Evolutionary conservation across 2,113 vertebrate species (phyloP).

Genomic region (Marmota monax): DNA sequence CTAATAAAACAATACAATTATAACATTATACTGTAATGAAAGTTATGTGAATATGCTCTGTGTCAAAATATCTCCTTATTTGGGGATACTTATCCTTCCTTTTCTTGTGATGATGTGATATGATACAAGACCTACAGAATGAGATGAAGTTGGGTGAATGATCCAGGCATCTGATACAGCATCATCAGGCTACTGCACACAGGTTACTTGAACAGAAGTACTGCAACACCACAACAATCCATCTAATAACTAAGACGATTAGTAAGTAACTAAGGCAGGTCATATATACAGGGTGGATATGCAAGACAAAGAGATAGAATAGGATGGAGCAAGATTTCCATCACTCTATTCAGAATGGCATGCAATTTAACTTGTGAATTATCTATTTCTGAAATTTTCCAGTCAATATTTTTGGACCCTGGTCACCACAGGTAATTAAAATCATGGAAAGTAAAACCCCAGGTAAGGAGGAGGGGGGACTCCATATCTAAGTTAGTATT

Average conservation of each 20-base stretch:
- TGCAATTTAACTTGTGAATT: not conserved
- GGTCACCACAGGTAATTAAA: no score
- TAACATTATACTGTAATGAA: not conserved
- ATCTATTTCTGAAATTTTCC: not conserved
- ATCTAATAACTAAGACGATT: not conserved
- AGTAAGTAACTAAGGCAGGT: no score
- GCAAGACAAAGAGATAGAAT: not conserved
- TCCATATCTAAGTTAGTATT: not conserved
- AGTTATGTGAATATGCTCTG: not conserved
- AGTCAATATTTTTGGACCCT: not conserved
- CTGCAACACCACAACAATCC: no score
- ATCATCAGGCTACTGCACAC: not conserved
- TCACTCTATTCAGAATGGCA: not conserved
- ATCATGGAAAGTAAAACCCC: not conserved
- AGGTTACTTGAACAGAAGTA: not conserved
- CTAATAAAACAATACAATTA: not conserved
- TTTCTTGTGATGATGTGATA: not conserved
- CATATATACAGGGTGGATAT: no score
- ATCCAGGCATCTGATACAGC: no score
- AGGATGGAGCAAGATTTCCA: not conserved
- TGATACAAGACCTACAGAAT: no score
- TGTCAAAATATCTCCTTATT: not conserved
- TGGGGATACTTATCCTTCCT: not conserved
- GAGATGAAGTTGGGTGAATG: not conserved
- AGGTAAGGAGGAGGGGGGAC: not conserved